Conservation (phyloP, 2,797 vertebrate genomes). For the Zalophus californianus region DNA sequence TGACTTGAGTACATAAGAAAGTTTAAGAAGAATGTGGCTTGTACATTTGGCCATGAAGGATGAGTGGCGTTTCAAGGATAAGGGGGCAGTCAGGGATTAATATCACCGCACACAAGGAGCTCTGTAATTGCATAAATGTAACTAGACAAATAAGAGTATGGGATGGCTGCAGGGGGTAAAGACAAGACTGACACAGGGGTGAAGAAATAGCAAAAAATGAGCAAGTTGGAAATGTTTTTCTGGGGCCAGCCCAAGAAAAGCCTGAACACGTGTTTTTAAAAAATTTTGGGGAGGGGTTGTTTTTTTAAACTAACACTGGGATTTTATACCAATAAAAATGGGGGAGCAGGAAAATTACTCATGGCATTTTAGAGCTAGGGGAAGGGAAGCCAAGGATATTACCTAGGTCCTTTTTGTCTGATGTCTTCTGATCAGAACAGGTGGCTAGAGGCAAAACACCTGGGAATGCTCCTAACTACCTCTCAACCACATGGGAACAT, state of each 20-base stretch:
- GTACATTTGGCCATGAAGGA: neutral
- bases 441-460: neutral
- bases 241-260: neutral
- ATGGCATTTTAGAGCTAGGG: neutral
- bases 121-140: neutral
- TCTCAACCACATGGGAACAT: neutral
- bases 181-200: neutral
- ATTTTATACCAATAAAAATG: conserved; percentile 19
- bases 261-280: neutral
- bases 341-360: neutral
- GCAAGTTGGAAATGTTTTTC: neutral
- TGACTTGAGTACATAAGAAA: neutral
- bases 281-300: neutral
- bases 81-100: neutral
- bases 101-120: neutral
- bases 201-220: neutral
- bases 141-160: neutral
- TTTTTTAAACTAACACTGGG: neutral
- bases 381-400: neutral
- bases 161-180: neutral
- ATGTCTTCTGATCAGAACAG: neutral
- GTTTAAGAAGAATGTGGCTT: neutral
- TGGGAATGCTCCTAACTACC: neutral
- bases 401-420: neutral
- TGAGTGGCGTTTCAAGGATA: neutral